phyloP scores from a whole-genome alignment of 2,113 vertebrate species.

The Caloenas nicobarica region DNA sequence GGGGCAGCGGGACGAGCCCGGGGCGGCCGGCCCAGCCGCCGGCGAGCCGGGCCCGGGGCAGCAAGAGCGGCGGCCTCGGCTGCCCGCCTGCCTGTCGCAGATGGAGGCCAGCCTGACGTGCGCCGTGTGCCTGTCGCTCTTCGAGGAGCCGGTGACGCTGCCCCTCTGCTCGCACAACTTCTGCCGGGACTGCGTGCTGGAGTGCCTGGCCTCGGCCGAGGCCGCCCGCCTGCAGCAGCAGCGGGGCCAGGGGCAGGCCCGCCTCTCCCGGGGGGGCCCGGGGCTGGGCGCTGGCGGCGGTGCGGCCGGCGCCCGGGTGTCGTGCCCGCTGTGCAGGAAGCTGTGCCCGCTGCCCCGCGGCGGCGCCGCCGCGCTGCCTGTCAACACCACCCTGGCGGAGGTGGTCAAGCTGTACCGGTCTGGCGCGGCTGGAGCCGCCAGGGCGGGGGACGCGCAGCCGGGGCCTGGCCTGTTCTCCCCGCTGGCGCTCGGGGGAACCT shows the following conservation, averaged over 20 bases:
- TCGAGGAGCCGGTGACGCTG: conserved; percentile 70
- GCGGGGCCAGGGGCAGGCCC: neutral
- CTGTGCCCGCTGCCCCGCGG: conserved; percentile 50
- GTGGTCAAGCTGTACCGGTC: conserved; percentile 58
- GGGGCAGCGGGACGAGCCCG: neutral
- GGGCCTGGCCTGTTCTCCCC: neutral
- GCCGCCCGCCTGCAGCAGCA: neutral
- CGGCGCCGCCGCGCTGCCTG: conserved; percentile 44
- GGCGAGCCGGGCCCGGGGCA: neutral
- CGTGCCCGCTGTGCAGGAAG: conserved; percentile 66
- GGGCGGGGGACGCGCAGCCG: neutral
- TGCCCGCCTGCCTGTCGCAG: neutral
- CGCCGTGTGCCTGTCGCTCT: conserved; percentile 68
- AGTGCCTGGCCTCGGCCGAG: conserved; percentile 35
- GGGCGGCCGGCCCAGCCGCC: neutral
- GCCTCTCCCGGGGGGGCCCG: neutral
- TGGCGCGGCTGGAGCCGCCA: neutral
- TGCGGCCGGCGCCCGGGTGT: neutral
- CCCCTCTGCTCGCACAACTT: conserved; percentile 74
- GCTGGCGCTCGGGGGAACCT: neutral
- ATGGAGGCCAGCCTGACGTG: conserved; percentile 75
- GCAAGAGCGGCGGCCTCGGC: neutral
- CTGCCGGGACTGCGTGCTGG: conserved; percentile 61
- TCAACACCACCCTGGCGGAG: conserved; percentile 66
- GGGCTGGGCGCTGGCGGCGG: neutral